Evolutionary conservation across 2,113 vertebrate genomes (phyloP), one percentile per base, ranked within the genome.

Genomic region (Oryzias celebensis): DNA sequence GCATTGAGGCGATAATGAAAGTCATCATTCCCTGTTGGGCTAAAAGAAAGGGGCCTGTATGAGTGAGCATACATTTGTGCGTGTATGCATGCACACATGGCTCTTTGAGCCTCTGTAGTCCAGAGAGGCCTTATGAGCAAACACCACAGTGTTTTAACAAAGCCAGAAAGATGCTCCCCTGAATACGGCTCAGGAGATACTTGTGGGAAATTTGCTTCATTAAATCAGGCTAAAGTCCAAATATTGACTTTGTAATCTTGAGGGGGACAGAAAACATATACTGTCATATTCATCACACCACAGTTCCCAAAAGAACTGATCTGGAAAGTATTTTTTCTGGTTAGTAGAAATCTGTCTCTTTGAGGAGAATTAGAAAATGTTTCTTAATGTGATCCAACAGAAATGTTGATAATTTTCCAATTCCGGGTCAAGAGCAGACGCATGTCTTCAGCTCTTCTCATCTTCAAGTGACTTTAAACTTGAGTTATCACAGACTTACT

Each of bases 1-100:
- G 76, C 80, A 82, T 80, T 85, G 85, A 89, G 77, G 84, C 76
- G 78, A 88, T 88, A 90, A 89, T 89, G 85, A 88, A 87, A 87
- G 78, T 87, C 84, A 88, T 89, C 85, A 86, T 85, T 88, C 83
- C 86, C 88, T 85, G 72, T 71, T 87, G 78, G 80, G 75, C 54
- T 81, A 56, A 22, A 74, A 81, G 48, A 83, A 81, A 80, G 42
- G 23, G 62, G 43, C 71, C 71, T 58, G 44, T 75, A 50, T 66
- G 52, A 23, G 53, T 36, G 24, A 54, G 50, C 56, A 68, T 63
- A 65, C 55, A 51, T 77, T 57, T 60, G 65, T 60, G 53, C 62
- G 53, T 48, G 23, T 42, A 53, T 17, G 17, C 56, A 56, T 54
- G 45, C 17, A 54, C 46, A 31, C 77, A 68, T 75, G 75, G 73